Base-by-base conservation (phyloP, 2,888 invertebrate species). In the Agriotes lineatus region DNA sequence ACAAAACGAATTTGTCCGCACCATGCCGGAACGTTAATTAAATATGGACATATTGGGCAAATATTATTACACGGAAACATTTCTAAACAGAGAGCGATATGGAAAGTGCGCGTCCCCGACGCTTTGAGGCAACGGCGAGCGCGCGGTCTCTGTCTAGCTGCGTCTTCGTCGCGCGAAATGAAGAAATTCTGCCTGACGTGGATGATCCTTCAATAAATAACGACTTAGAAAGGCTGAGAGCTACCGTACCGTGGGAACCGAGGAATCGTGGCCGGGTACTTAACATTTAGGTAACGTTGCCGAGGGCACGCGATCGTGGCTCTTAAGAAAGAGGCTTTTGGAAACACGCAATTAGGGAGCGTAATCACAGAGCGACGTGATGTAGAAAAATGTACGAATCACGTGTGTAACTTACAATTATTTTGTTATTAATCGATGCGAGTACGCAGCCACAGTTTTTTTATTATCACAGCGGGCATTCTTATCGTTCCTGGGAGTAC, bases 241-340 rank as follows among this genome's bases (percentile, higher is more conserved):
- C 80, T 78, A 79, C 78, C 75, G 78, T 77, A 81, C 79, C 81
- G 81, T 81, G 81, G 80, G 81, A 81, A 81, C 78, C 72, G 72
- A 67, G 68, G 73, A 79, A 77, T 81, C 81, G 80, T 80, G 81
- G 75, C 75, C 75, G 74, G 77, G 77, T 77, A 78, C 78, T 81
- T 80, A 81, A 79, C 78, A 80, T 80, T 81, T 79, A 78, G 78
- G 80, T 81, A 75, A 75, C 73, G 76, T 74, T 66, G 66, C 42
- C 61, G 48, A 56, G 50, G 67, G 73, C 73, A 72, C 66, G 72
- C 77, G 75, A 76, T 72, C 70, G 44, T 75, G 64, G 67, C 63
- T 68, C 74, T 74, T 74, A 72, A 56, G 48, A 50, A 64, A 44
- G 39, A 39, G 65, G 37, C 58, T 42, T 71, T 73, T 62, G 62